Conservation (phyloP, 2,888 invertebrate species). For the Bombylius discolor region DNA sequence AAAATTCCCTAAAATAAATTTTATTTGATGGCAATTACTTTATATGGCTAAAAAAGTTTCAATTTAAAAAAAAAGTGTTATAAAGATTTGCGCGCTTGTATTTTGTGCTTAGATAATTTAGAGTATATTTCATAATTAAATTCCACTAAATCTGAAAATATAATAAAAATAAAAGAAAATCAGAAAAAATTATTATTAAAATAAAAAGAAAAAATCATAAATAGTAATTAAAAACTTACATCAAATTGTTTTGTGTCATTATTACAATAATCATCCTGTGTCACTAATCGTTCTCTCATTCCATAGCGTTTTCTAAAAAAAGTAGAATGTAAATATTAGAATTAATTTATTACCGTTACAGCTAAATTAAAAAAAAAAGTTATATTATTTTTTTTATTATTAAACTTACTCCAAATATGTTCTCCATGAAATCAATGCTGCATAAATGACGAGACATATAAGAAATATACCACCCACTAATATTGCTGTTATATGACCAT, state of each 20-base stretch:
- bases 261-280: constrained; percentile 14
- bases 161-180: too few relatives aligned
- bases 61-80: too few relatives aligned
- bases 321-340: too few relatives aligned
- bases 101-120: too few relatives aligned
- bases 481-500: constrained; percentile 13
- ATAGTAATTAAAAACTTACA: constrained; percentile 1
- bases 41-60: too few relatives aligned
- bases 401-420: constrained; percentile 11
- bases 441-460: constrained; percentile 7
- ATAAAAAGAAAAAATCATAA: neutral
- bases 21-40: too few relatives aligned
- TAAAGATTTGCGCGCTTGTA: too few relatives aligned
- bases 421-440: constrained; percentile 11
- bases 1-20: too few relatives aligned
- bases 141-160: neutral
- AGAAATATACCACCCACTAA: constrained; percentile 8
- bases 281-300: constrained; percentile 15
- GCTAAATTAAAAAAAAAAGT: neutral
- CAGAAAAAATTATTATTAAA: too few relatives aligned
- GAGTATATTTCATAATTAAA: neutral
- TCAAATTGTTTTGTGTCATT: constrained; percentile 14
- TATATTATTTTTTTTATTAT: neutral
- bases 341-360: too few relatives aligned
- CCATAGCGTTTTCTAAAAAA: constrained; percentile 12